Evolutionary conservation across 2,888 invertebrate species (phyloP).

Genomic region (Hecatera dysodea): DNA sequence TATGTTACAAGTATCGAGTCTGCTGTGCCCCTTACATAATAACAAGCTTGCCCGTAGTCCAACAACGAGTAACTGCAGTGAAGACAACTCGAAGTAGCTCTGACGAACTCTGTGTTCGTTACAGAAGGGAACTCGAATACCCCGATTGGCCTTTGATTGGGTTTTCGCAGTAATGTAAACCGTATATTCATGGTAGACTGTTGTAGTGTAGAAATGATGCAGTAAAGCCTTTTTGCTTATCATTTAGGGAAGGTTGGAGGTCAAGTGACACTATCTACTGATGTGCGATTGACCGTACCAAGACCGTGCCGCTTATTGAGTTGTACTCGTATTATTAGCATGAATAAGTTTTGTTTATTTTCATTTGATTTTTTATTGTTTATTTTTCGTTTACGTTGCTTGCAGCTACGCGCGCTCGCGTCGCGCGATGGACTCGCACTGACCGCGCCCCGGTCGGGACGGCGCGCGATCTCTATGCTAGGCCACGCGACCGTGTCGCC

Average conservation of each 20-base stretch:
- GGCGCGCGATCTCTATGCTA: slow-evolving; percentile 26
- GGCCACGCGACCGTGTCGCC: slow-evolving; percentile 19
- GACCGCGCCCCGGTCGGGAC: slow-evolving; percentile 58
- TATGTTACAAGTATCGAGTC: slow-evolving; percentile 9
- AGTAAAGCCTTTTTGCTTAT: background rate
- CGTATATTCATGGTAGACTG: background rate
- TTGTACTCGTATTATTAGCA: slow-evolving; percentile 14
- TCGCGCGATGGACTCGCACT: slow-evolving; percentile 67
- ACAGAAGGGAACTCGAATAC: background rate
- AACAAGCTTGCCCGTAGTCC: background rate
- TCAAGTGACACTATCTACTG: background rate
- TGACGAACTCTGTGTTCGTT: background rate
- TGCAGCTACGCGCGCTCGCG: slow-evolving; percentile 63
- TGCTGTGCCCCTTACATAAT: background rate
- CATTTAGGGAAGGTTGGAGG: background rate
- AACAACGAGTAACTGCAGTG: slow-evolving; percentile 9
- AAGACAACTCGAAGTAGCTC: slow-evolving; percentile 5
- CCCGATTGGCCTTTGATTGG: slow-evolving; percentile 20
- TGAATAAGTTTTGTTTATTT: slow-evolving; percentile 12
- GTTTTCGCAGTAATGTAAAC: background rate
- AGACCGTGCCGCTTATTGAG: background rate
- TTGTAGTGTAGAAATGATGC: background rate
- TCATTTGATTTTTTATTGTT: slow-evolving; percentile 47
- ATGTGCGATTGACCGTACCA: slow-evolving; percentile 1
- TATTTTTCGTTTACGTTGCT: slow-evolving; percentile 62